Conservation (phyloP, 1,140 invertebrate genomes). For the Drosophila carrolli region DNA sequence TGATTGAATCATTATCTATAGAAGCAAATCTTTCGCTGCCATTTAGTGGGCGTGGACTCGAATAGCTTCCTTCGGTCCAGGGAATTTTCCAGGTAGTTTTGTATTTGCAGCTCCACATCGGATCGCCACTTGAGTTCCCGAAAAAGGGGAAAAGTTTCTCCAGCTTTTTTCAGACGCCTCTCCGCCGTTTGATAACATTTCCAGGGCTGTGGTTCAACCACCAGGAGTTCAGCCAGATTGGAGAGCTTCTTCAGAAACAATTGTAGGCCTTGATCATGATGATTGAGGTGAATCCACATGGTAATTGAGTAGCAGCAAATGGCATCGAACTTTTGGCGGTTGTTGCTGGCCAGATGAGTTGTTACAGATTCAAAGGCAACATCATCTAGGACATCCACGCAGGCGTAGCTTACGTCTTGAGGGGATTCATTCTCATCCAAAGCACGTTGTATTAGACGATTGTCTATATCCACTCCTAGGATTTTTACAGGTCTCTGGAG, state of each 20-base stretch:
- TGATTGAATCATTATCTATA: conserved; percentile 43
- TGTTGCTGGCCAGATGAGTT: conserved; percentile 84
- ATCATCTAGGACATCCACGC: conserved; percentile 87
- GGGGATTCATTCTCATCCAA: conserved; percentile 85
- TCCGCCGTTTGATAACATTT: conserved; percentile 91
- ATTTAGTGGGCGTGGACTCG: conserved; percentile 87
- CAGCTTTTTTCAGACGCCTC: conserved; percentile 88
- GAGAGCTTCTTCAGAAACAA: conserved; percentile 87
- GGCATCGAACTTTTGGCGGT: conserved; percentile 87
- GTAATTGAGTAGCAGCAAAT: conserved; percentile 93
- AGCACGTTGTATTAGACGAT: conserved; percentile 89
- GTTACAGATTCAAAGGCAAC: conserved; percentile 80
- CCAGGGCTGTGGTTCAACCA: conserved; percentile 93
- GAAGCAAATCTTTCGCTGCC: conserved; percentile 88
- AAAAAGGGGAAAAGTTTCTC: conserved; percentile 87
- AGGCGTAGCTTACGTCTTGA: conserved; percentile 86
- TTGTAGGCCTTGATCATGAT: conserved; percentile 89
- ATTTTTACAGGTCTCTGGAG: conserved; percentile 85
- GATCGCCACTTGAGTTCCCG: conserved; percentile 86
- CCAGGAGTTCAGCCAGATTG: conserved; percentile 86
- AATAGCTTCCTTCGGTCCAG: conserved; percentile 86
- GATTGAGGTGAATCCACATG: conserved; percentile 95
- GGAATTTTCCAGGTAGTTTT: conserved; percentile 85
- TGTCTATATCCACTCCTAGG: conserved; percentile 91
- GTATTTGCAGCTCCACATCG: conserved; percentile 87